A percentile compares a stretch with the other conserved stretches of the same genome.
Conservation (phyloP, 2,888 invertebrate species). For the Kuschelorhynchus macadamiae region DNA sequence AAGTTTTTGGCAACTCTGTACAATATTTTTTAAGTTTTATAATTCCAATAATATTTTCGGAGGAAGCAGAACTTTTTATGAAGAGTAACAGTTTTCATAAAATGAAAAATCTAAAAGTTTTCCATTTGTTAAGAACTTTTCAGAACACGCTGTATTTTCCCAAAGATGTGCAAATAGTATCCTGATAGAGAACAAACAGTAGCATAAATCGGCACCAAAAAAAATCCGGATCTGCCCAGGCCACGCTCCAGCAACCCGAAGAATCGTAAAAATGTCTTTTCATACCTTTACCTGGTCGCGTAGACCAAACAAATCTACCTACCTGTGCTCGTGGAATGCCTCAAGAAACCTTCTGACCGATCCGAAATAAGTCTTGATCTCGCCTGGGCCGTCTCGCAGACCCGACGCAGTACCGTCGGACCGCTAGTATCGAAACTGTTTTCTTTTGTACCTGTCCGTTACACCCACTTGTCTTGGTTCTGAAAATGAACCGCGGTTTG, state of each 20-base stretch:
- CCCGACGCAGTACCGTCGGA: background rate
- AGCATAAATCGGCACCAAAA: too few relatives aligned
- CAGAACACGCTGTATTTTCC: too few relatives aligned
- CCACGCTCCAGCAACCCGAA: conserved; percentile 53
- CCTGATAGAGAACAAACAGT: too few relatives aligned
- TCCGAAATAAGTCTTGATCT: conserved; percentile 61
- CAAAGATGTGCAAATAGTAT: too few relatives aligned
- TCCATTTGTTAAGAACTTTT: too few relatives aligned
- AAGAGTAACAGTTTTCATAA: too few relatives aligned
- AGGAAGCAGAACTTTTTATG: too few relatives aligned
- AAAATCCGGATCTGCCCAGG: conserved; percentile 38
- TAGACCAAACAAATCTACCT: conserved; percentile 45
- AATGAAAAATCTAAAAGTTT: too few relatives aligned
- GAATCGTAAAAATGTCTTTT: conserved; percentile 50
- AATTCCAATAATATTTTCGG: too few relatives aligned
- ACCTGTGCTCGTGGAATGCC: conserved; percentile 60
- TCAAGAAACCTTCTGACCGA: conserved; percentile 60
- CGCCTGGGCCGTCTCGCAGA: background rate
- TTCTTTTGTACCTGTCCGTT: conserved; percentile 57
- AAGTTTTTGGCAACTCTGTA: too few relatives aligned
- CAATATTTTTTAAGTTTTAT: too few relatives aligned
- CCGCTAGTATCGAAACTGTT: conserved; percentile 51
- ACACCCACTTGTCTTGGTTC: conserved; percentile 59
- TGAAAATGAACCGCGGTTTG: conserved; percentile 38
- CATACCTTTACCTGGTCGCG: conserved; percentile 54